Conservation (phyloP, 2,888 invertebrate genomes). For the Scelioninae gen. 1 region DNA sequence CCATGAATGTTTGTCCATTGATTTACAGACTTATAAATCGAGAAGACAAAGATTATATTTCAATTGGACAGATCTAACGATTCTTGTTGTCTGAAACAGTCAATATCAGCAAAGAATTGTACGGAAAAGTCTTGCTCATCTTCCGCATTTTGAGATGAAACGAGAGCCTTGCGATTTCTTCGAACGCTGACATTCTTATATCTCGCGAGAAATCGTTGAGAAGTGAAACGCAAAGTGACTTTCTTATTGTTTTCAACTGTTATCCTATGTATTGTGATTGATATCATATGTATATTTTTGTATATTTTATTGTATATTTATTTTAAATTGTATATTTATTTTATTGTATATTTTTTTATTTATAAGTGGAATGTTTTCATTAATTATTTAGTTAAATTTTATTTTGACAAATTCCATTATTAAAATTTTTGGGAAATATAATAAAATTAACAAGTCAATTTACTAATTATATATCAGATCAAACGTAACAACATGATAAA, state of each 20-base stretch:
- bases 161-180: constrained; percentile 45
- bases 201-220: constrained; percentile 52
- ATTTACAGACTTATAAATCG: no score
- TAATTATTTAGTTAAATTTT: no score
- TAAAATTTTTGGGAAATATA: no score
- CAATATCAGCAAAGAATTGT: constrained; percentile 29
- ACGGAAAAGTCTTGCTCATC: constrained; percentile 45
- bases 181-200: constrained; percentile 43
- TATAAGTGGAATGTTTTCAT: no score
- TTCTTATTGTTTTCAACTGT: constrained; percentile 42
- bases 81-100: constrained; percentile 19
- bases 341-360: no score
- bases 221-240: constrained; percentile 51
- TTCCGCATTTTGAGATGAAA: constrained; percentile 52
- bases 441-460: neutral
- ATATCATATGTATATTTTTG: no score
- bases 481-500: neutral
- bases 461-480: neutral
- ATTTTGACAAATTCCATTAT: no score
- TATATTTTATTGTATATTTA: no score
- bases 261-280: constrained; percentile 10
- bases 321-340: no score
- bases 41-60: constrained; percentile 8
- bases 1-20: no score
- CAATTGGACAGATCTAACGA: constrained; percentile 14